A percentile compares a stretch with the other conserved stretches of the same genome.
Conservation (phyloP, 2,888 invertebrate genomes). For the Cephus rjabovi region DNA sequence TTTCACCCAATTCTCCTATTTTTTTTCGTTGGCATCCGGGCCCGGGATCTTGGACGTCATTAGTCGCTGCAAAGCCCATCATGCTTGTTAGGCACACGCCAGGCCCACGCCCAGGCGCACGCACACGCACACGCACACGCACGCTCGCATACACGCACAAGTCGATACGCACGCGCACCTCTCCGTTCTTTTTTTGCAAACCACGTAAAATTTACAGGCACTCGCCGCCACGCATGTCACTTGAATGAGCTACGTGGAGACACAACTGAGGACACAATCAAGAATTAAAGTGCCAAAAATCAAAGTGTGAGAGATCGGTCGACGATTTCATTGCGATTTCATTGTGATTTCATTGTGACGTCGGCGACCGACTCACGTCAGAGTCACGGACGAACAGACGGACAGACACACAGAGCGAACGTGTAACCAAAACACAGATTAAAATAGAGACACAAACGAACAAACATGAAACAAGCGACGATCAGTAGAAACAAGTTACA, state of each 20-base stretch:
- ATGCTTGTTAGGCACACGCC: slow-evolving; percentile 66
- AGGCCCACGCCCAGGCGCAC: slow-evolving; percentile 14
- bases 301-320: not conserved
- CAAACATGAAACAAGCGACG: slow-evolving; percentile 48
- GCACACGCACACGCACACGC: slow-evolving; percentile 10
- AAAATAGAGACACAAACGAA: slow-evolving; percentile 32
- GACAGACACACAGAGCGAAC: slow-evolving; percentile 47
- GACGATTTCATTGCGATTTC: not conserved
- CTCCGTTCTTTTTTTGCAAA: too few relatives aligned
- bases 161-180: slow-evolving; percentile 24
- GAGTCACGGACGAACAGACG: slow-evolving; percentile 33
- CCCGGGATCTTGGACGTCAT: slow-evolving; percentile 40
- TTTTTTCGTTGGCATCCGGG: not conserved
- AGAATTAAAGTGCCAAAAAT: not conserved
- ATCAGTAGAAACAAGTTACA: slow-evolving; percentile 32
- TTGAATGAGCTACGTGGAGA: not conserved
- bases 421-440: slow-evolving; percentile 48
- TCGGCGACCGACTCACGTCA: slow-evolving; percentile 21
- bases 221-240: not conserved
- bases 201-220: too few relatives aligned
- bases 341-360: not conserved
- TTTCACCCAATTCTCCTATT: not conserved
- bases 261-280: not conserved
- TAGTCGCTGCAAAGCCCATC: slow-evolving; percentile 67
- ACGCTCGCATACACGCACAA: slow-evolving; percentile 32